phyloP scores from a whole-genome alignment of 2,113 vertebrate species.

The Cichladusa arquata region DNA sequence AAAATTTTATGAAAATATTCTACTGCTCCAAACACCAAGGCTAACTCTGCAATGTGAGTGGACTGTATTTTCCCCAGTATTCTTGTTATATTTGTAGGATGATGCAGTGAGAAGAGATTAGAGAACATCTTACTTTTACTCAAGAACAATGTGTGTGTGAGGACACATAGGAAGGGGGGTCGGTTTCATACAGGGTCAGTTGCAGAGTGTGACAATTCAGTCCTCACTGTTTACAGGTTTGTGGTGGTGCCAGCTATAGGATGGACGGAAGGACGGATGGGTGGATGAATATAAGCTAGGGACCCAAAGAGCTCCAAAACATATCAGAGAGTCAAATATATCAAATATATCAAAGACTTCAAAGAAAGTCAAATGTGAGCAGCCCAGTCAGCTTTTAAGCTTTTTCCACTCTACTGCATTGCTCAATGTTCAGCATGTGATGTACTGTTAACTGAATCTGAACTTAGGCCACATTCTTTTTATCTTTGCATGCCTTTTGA shows the following conservation, averaged over 20 bases:
- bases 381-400: background rate
- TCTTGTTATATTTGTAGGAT: background rate
- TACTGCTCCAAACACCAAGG: background rate
- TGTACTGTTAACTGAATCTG: background rate
- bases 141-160: background rate
- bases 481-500: background rate
- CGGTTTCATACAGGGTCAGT: too few species aligned
- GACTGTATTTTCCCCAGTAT: background rate
- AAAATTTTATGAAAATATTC: background rate
- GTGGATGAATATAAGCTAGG: background rate
- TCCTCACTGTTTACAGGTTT: background rate
- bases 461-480: background rate
- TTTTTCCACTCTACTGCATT: background rate
- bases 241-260: background rate
- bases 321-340: background rate
- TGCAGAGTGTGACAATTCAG: background rate
- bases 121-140: background rate
- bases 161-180: rapidly evolving
- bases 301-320: background rate
- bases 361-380: background rate
- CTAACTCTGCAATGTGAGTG: background rate
- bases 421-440: background rate
- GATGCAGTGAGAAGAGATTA: background rate
- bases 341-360: too few species aligned
- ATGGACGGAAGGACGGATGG: background rate